These are phyloP conservation scores for Parazoanthus atlanticus DNA, from an alignment of 92 coral and sea anemone genomes.

Conservation along the genomic window DNA sequence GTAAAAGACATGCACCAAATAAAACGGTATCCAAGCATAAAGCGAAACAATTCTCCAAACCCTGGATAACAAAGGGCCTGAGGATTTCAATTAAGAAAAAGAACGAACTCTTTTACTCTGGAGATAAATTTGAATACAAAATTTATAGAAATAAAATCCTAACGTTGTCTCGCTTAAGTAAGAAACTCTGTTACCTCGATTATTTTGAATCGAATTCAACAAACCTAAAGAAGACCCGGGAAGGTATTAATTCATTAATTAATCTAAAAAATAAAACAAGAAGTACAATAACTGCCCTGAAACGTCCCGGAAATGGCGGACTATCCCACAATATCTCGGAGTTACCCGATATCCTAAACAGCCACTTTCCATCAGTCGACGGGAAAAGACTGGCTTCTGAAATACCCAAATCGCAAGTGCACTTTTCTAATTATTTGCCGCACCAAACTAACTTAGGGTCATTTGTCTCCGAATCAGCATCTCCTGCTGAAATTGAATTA, in stretches of 20 bases:
- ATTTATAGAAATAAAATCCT: conserved; percentile 52
- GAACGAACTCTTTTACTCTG: too few relatives aligned
- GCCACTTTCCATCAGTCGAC: too few relatives aligned
- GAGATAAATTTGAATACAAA: too few relatives aligned
- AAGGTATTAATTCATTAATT: conserved; percentile 48
- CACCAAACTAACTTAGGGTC: neutral
- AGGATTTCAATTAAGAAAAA: conserved; percentile 49
- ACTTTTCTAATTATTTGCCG: neutral
- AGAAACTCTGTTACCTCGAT: too few relatives aligned
- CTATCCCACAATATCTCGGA: neutral
- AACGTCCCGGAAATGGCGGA: too few relatives aligned
- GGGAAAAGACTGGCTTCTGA: neutral
- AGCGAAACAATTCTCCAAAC: conserved; percentile 51
- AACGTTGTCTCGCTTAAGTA: conserved; percentile 48
- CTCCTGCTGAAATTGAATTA: neutral
- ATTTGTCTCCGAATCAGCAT: too few relatives aligned
- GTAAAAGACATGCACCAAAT: conserved; percentile 51
- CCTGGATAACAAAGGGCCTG: conserved; percentile 60
- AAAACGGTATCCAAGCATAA: conserved; percentile 50
- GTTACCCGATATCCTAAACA: neutral
- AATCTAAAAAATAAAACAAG: conserved; percentile 34
- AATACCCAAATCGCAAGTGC: neutral
- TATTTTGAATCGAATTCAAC: conserved; percentile 38
- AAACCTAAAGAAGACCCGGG: conserved; percentile 46
- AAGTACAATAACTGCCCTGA: too few relatives aligned